A percentile compares a stretch with the other conserved stretches of the same genome.
Evolutionary conservation across 2,113 vertebrate genomes (phyloP).

Genomic region (Mirounga angustirostris): DNA sequence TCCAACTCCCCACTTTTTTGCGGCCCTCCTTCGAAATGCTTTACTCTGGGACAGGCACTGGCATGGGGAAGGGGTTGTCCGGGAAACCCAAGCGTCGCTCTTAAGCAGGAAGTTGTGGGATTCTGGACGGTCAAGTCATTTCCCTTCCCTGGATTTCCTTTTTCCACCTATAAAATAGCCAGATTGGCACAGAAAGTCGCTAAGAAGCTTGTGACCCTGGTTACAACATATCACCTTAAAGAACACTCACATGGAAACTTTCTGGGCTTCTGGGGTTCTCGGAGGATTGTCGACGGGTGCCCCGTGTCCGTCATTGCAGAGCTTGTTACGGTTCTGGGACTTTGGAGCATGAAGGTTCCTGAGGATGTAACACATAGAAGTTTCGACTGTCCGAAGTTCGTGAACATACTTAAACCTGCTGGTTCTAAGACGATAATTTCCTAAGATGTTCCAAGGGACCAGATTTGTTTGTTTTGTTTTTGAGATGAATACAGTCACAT

Average conservation of each 20-base stretch:
- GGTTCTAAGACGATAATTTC: neutral
- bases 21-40: neutral
- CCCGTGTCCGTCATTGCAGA: fast-evolving
- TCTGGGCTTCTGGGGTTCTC: neutral
- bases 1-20: neutral
- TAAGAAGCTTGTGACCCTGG: neutral
- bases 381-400: neutral
- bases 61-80: neutral
- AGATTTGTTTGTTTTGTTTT: neutral
- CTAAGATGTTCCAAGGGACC: neutral
- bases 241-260: neutral
- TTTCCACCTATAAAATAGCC: neutral
- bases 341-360: neutral
- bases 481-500: neutral
- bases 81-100: neutral
- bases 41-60: neutral
- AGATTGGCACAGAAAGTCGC: neutral
- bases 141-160: neutral
- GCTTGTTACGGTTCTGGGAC: neutral
- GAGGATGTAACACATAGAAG: neutral
- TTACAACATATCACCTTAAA: neutral
- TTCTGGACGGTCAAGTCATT: neutral
- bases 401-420: neutral
- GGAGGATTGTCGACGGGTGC: fast-evolving
- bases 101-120: neutral